Evolutionary conservation across 2,888 invertebrate genomes (phyloP).

Genomic region (Periphyllus acericola): DNA sequence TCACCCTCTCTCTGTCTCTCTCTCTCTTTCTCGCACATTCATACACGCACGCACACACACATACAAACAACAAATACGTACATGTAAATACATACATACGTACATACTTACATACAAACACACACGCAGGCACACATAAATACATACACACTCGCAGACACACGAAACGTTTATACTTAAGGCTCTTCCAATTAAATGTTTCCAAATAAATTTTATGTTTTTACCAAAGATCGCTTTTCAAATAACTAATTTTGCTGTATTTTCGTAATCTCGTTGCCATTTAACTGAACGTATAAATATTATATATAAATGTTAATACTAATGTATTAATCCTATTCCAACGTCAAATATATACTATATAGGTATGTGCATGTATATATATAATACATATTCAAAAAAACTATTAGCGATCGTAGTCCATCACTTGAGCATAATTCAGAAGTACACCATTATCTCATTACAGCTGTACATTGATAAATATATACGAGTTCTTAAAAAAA

Average conservation of each 20-base stretch:
- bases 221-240: slow-evolving; percentile 11
- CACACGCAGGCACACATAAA: not conserved
- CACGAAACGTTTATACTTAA: not conserved
- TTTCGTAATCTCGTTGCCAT: not conserved
- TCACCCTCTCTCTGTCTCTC: not conserved
- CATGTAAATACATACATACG: not conserved
- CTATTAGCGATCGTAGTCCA: too few relatives aligned
- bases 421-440: too few relatives aligned
- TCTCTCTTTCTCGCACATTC: not conserved
- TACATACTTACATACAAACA: slow-evolving; percentile 7
- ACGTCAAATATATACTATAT: not conserved
- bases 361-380: not conserved
- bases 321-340: not conserved
- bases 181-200: slow-evolving; percentile 21
- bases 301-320: not conserved
- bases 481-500: too few relatives aligned
- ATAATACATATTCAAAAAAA: too few relatives aligned
- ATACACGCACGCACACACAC: not conserved
- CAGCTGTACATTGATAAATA: too few relatives aligned
- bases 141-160: slow-evolving; percentile 2
- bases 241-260: not conserved
- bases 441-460: too few relatives aligned
- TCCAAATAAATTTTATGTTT: not conserved
- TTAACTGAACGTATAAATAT: not conserved
- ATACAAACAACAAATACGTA: not conserved